Conservation (phyloP, 2,113 vertebrate species). For the Salvelinus fontinalis region DNA sequence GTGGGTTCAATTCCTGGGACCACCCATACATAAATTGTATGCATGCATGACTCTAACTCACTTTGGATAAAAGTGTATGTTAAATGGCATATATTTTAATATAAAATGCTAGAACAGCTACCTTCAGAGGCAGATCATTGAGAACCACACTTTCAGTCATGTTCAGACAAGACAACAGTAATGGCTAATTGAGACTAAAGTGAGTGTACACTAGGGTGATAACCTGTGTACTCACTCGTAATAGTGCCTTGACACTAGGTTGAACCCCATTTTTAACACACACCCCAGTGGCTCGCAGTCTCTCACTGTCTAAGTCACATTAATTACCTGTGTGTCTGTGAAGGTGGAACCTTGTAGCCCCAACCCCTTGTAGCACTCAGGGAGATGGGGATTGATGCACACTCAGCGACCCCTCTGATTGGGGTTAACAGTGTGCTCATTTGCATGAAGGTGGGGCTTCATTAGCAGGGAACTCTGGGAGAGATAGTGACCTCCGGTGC, state of each 20-base stretch:
- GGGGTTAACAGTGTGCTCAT: slow-evolving; percentile 75
- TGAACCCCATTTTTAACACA: neutral
- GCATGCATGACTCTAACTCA: too few species aligned
- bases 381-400: slow-evolving; percentile 59
- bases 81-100: too few species aligned
- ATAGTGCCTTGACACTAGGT: neutral
- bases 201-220: neutral
- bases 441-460: slow-evolving; percentile 70
- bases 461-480: slow-evolving; percentile 49
- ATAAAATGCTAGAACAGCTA: too few species aligned
- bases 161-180: neutral
- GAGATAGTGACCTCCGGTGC: slow-evolving; percentile 45
- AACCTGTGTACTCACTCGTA: neutral
- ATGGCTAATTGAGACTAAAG: neutral
- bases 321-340: slow-evolving; percentile 65
- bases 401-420: slow-evolving; percentile 69
- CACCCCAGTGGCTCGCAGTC: neutral
- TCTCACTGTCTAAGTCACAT: neutral
- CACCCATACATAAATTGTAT: too few species aligned
- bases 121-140: too few species aligned
- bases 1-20: too few species aligned
- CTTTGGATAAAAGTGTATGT: too few species aligned
- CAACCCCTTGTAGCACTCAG: slow-evolving; percentile 35
- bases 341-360: slow-evolving; percentile 51
- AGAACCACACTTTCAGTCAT: neutral